Evolutionary conservation across 1,140 invertebrate genomes (phyloP), one percentile per base, ranked within the genome.

Genomic region (Lepidurus couesii): DNA sequence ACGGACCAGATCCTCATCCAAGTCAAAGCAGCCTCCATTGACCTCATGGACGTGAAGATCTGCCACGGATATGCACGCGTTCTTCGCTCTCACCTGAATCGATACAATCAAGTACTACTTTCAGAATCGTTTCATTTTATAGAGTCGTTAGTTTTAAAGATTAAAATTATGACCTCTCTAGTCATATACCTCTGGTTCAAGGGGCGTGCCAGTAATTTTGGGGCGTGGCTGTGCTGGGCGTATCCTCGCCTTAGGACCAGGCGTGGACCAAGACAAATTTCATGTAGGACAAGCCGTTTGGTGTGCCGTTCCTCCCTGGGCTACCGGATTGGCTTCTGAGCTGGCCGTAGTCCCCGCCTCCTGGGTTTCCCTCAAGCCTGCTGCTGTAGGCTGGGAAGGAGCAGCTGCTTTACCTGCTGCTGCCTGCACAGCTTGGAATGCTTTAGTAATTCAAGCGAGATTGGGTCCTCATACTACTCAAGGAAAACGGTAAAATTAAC

Each of bases 371-470:
- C 86, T 85, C 79, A 92, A 92, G 84, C 93, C 93, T 53, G 86
- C 86, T 80, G 86, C 86, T 77, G 84, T 92, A 24, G 87, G 86
- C 53, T 92, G 91, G 82, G 89, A 91, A 83, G 89, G 89, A 74
- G 90, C 91, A 42, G 89, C 90, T 1, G 89, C 91, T 77, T 83
- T 94, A 44, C 90, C 92, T 6, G 93, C 92, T 81, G 89, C 89
- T 74, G 90, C 90, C 7, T 88, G 88, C 78, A 86, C 91, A n/a
- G 89, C 89, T 1, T 91, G 90, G 87, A 86, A 90, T 81, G 89
- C 90, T 26, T 83, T 93, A 6, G 85, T 89, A 65, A 86, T 87
- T 80, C 85, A 85, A 81, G 88, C 88, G 76, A 82, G 84, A 8
- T 86, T 89, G 76, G 86, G 87, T 81, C 84, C 87, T 81, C 82